Conservation (phyloP, 2,888 invertebrate genomes). For the Hypsopygia costalis region DNA sequence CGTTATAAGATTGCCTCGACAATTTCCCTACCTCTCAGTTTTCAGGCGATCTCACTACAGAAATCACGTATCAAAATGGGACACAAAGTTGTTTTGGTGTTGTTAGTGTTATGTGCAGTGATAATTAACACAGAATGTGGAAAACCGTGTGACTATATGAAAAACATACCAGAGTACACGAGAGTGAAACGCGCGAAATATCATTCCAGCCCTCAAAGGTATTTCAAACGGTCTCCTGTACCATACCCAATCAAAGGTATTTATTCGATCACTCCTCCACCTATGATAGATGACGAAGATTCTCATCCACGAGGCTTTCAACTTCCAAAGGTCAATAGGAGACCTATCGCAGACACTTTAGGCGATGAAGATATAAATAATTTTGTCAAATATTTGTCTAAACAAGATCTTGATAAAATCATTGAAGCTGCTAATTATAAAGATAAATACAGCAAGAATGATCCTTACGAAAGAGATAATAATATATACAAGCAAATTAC, state of each 20-base stretch:
- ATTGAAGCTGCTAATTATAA: slow-evolving; percentile 48
- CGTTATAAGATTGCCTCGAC: slow-evolving; percentile 55
- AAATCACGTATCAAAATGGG: slow-evolving; percentile 20
- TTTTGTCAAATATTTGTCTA: slow-evolving; percentile 57
- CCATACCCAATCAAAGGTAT: slow-evolving; percentile 36
- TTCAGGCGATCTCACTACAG: slow-evolving; percentile 28
- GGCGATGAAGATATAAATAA: slow-evolving; percentile 60
- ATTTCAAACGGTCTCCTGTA: slow-evolving; percentile 49
- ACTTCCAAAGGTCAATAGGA: slow-evolving; percentile 56
- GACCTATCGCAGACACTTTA: slow-evolving; percentile 46
- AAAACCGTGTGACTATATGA: slow-evolving; percentile 17
- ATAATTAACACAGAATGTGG: slow-evolving; percentile 34
- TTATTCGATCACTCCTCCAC: slow-evolving; percentile 60
- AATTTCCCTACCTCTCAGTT: slow-evolving; percentile 58
- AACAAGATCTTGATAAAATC: slow-evolving; percentile 62
- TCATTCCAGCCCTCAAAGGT: slow-evolving; percentile 42
- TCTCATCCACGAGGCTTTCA: slow-evolving; percentile 26
- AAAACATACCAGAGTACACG: slow-evolving; percentile 22
- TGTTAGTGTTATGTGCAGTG: slow-evolving; percentile 36
- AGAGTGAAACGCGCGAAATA: slow-evolving; percentile 61
- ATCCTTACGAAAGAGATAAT: slow-evolving; percentile 3
- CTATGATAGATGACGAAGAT: slow-evolving; percentile 39
- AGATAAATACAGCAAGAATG: slow-evolving; percentile 7
- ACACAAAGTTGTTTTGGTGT: slow-evolving; percentile 17
- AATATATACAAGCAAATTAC: neutral